phyloP scores from a whole-genome alignment of 2,888 invertebrate genomes.

The Sphaerophoria taeniata region DNA sequence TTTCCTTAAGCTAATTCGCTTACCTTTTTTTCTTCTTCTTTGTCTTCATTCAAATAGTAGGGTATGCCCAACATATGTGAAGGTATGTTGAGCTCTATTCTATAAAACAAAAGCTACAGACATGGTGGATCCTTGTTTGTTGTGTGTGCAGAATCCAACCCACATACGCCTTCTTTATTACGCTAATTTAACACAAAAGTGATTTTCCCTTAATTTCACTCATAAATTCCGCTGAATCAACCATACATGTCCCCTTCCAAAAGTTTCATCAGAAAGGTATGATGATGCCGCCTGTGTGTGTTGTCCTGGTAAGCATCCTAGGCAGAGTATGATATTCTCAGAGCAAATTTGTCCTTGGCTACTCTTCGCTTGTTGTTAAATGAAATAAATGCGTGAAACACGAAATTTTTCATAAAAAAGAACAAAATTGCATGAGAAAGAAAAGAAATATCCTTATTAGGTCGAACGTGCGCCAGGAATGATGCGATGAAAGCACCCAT shows the following conservation, averaged over 20 bases:
- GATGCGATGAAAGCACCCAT: constrained; percentile 70
- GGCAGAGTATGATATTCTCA: background rate
- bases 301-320: no score
- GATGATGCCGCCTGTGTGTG: background rate
- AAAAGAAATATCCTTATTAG: constrained; percentile 62
- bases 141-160: background rate
- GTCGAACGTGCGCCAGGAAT: constrained; percentile 70
- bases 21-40: constrained; percentile 8
- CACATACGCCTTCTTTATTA: constrained; percentile 66
- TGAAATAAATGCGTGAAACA: constrained; percentile 57
- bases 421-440: background rate
- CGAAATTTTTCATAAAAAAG: constrained; percentile 53
- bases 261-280: background rate
- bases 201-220: constrained; percentile 72
- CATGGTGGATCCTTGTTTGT: no score
- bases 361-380: constrained; percentile 35
- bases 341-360: background rate
- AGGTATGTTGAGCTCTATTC: background rate
- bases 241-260: background rate
- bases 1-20: constrained; percentile 54
- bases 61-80: background rate
- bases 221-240: constrained; percentile 72
- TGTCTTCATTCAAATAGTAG: constrained; percentile 15
- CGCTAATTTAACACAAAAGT: constrained; percentile 75
- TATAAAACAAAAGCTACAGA: background rate